Conservation (phyloP, 2,888 invertebrate species). For the Caenorhabditis drosophilae region DNA sequence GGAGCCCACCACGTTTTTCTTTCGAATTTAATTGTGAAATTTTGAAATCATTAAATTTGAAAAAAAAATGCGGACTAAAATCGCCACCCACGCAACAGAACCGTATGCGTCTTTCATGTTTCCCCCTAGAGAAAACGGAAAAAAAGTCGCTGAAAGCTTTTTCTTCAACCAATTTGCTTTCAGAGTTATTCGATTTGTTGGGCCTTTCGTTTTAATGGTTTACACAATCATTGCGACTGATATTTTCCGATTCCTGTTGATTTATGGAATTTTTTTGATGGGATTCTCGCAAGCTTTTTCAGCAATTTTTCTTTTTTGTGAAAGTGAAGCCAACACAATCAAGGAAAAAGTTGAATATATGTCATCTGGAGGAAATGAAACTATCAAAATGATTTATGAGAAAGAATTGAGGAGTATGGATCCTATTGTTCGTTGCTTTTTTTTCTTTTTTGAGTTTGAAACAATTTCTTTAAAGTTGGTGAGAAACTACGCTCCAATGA, state of each 20-base stretch:
- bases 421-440: too few relatives aligned
- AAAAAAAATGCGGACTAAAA: too few relatives aligned
- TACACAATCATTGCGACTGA: slow-evolving; percentile 97
- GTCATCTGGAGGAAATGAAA: background rate
- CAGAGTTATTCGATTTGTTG: slow-evolving; percentile 76
- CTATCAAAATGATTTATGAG: background rate
- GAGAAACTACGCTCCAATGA: too few relatives aligned
- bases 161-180: slow-evolving; percentile 6
- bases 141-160: slow-evolving; percentile 1
- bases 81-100: too few relatives aligned
- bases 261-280: slow-evolving; percentile 94
- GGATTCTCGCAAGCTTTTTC: slow-evolving; percentile 83
- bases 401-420: slow-evolving; percentile 3
- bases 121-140: too few relatives aligned
- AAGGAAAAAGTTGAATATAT: slow-evolving; percentile 17
- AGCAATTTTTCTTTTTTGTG: slow-evolving; percentile 72
- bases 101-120: too few relatives aligned
- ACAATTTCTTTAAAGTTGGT: too few relatives aligned
- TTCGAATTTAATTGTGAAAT: too few relatives aligned
- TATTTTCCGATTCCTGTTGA: slow-evolving; percentile 89
- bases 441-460: too few relatives aligned
- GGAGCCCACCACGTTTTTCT: too few relatives aligned
- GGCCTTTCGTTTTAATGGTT: slow-evolving; percentile 98
- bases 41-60: too few relatives aligned
- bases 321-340: slow-evolving; percentile 25